Base-by-base conservation (phyloP, 2,113 vertebrate species). In the Equus quagga region DNA sequence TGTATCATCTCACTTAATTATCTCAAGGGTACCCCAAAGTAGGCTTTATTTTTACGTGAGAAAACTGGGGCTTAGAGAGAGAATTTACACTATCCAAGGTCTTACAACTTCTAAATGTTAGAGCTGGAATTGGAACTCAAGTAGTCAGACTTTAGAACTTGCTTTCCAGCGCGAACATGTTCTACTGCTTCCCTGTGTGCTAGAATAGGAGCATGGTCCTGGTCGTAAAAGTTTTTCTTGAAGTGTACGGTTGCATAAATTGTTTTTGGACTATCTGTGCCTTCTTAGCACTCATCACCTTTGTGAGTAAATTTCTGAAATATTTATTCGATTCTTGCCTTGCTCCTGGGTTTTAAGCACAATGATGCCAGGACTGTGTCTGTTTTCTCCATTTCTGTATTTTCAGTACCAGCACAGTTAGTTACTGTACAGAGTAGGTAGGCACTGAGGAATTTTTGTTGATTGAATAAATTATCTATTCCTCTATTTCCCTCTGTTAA, bases 401-500 rank as follows among this genome's bases (percentile, higher is more conserved):
- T 89, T 5, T 56, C 14, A 79, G 41, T 49, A 62, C 19, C 18
- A 90, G 75, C 64, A 88, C 18, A 83, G 70, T 51, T 87, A 80
- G 72, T 60, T 84, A 76, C 19, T 26, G 19, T 65, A 49, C 14
- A 75, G 81, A 83, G n/a, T 12, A 26, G 14, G 23, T 12, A 26
- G 14, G 23, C n/a, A 76, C 26, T 69, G 13, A 95, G 58, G 21
- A 83, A 92, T 89, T 89, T 95, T 69, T 76, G 21, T 88, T 94
- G 56, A 92, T 36, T 67, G 64, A 90, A 94, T 86, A 94, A 94
- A 78, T 58, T 18, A 60, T 56, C n/a, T n/a, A 88, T 95, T 95
- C 49, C 51, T 96, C 13, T 69, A 51, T 76, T 92, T 89, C 44
- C 93, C n/a, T 97, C 78, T 89, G 86, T 96, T 95, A 93, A 70